Evolutionary conservation across 2,888 invertebrate genomes (phyloP), one percentile per base, ranked within the genome.

Genomic region (Euproctis similis): DNA sequence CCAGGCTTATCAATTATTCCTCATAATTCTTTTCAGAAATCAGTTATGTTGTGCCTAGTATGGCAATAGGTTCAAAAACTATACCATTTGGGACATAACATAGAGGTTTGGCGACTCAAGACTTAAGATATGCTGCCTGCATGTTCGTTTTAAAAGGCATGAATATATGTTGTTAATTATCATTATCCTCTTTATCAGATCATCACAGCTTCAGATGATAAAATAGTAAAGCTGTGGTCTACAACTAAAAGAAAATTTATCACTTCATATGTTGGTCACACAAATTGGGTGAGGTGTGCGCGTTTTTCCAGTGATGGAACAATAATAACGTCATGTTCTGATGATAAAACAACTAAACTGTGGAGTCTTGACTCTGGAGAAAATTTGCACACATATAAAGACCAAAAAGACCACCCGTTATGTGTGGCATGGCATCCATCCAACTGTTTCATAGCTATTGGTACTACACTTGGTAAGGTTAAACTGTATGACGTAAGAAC

Each of bases 401-500:
- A 92, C 53, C 86, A 88, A 49, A 90, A 88, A 68, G 88, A 87
- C n/a, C 75, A 81, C 61, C 88, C 88, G 1, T 56, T 82, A 6
- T 72, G 89, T 52, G 77, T 94, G 18, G 91, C 92, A 8, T 94
- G 96, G 87, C 96, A 96, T 74, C 93, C 93, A 0, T 91, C 90
- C 59, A 92, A 92, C 6, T 89, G 89, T 42, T 88, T 90, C 42
- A 75, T 94, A 39, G 96, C 94, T 23, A 86, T 91, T 20, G 92
- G 89, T 0, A 87, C 90, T 37, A 88, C 89, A 4, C 89, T 89
- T 41, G 92, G 92, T 29, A 90, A 90, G 41, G 88, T 96, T 1
- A 92, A 94, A 65, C 85, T 97, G 3, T 97, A 93, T 77, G 96
- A 97, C 64, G 85, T 94, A 4, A 86, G 92, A 49, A 90, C 90